These are phyloP conservation scores for Etheostoma cragini DNA, from an alignment of 2,113 vertebrate species.

Conservation along the genomic window DNA sequence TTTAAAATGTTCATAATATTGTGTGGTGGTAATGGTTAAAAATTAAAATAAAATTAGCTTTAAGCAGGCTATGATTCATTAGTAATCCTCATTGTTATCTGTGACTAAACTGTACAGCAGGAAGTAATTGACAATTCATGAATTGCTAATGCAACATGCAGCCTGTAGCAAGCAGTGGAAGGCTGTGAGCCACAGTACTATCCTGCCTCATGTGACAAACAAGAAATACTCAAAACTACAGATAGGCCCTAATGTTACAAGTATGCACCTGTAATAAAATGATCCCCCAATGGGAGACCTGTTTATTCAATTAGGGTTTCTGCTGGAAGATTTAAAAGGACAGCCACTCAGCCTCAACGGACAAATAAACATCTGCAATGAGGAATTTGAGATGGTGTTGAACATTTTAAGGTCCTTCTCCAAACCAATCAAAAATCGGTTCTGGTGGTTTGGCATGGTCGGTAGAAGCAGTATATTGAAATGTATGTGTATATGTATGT, in stretches of 20 bases:
- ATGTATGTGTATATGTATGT: slow-evolving; percentile 34
- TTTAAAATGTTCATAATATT: not conserved
- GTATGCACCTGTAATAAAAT: slow-evolving; percentile 7
- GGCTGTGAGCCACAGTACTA: not conserved
- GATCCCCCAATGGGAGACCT: not conserved
- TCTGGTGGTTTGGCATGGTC: slow-evolving; percentile 1
- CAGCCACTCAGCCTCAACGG: not conserved
- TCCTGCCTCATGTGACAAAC: not conserved
- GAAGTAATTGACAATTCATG: slow-evolving; percentile 8
- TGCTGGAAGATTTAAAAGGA: slow-evolving; percentile 12
- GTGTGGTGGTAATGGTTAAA: not conserved
- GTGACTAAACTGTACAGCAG: slow-evolving; percentile 13
- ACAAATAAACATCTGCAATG: slow-evolving; percentile 6
- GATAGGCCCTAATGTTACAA: not conserved
- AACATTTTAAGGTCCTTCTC: slow-evolving; percentile 9
- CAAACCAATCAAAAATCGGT: slow-evolving; percentile 30
- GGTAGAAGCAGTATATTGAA: slow-evolving; percentile 37
- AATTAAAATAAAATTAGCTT: slow-evolving; percentile 7
- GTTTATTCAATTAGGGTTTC: slow-evolving; percentile 2
- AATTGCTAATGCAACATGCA: slow-evolving; percentile 18
- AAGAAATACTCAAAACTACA: slow-evolving; percentile 11
- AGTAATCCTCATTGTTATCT: slow-evolving; percentile 13
- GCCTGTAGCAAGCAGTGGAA: slow-evolving; percentile 8
- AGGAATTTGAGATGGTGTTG: not conserved
- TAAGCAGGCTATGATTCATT: slow-evolving; percentile 8